A percentile compares a stretch with the other conserved stretches of the same genome.
These are phyloP conservation scores for Aphrophora alni DNA, from an alignment of 2,888 invertebrate species.

Conservation along the genomic window DNA sequence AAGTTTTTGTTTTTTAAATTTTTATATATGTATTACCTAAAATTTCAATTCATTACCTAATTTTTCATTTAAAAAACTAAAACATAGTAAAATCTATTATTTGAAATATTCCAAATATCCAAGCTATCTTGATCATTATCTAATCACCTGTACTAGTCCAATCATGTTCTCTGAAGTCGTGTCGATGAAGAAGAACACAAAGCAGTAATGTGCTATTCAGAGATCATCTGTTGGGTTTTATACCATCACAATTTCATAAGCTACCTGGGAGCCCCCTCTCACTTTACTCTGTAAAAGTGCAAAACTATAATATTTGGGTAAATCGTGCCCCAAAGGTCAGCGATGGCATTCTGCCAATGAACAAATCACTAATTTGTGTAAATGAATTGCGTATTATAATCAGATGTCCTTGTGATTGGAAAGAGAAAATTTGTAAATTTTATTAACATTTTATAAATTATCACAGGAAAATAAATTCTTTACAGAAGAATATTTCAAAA, in stretches of 20 bases:
- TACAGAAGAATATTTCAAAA: no score
- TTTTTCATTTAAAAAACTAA: no score
- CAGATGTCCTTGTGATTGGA: background rate
- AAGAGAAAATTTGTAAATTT: background rate
- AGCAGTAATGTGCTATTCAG: background rate
- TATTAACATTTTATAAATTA: no score
- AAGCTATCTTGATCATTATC: no score
- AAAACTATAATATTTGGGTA: background rate
- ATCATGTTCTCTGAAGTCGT: constrained; percentile 18
- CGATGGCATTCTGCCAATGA: background rate
- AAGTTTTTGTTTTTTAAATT: no score
- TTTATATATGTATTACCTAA: no score
- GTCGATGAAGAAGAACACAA: background rate
- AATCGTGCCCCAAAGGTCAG: background rate
- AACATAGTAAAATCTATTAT: no score
- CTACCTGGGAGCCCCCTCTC: constrained; percentile 15
- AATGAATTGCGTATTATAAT: background rate
- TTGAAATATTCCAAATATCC: no score
- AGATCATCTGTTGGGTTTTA: constrained; percentile 23
- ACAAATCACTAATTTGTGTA: background rate
- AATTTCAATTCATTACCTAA: no score
- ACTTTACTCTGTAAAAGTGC: constrained; percentile 16
- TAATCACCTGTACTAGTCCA: constrained; percentile 27
- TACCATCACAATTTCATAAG: constrained; percentile 35
- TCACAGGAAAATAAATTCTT: no score